phyloP scores from a whole-genome alignment of 2,113 vertebrate species.

The Myotis davidii region DNA sequence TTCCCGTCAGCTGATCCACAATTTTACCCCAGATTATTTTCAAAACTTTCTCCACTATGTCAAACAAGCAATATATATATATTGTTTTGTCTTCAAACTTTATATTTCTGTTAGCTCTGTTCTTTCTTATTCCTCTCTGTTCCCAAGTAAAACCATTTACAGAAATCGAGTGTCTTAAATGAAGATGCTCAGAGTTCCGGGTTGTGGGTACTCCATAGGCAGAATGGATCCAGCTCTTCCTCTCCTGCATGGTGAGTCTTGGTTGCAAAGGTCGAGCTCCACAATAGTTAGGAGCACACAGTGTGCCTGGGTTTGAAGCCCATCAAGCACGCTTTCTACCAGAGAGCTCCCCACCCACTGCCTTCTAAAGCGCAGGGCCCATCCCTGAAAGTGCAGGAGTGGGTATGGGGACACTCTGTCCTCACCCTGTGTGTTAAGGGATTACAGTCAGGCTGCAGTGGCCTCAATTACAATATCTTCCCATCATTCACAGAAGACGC shows the following conservation, averaged over 20 bases:
- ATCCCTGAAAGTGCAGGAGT: background rate
- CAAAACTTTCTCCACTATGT: background rate
- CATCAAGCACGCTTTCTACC: background rate
- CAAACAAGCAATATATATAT: background rate
- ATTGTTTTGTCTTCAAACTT: background rate
- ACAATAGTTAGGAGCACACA: background rate
- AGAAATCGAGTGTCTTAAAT: background rate
- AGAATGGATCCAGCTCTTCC: background rate
- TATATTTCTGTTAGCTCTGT: background rate
- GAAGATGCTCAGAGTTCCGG: background rate
- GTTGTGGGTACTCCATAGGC: rapidly evolving
- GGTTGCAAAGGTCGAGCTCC: rapidly evolving
- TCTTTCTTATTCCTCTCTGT: background rate
- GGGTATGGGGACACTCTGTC: background rate
- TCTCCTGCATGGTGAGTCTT: background rate
- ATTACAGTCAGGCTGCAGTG: background rate
- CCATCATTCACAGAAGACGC: background rate
- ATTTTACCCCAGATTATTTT: background rate
- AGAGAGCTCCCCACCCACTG: background rate
- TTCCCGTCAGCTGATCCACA: background rate
- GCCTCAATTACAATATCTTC: background rate
- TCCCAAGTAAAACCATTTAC: background rate
- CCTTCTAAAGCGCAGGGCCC: background rate
- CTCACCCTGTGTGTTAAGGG: background rate
- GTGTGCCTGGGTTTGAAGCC: background rate